phyloP scores from a whole-genome alignment of 2,888 invertebrate genomes.

The Osedax frankpressi region DNA sequence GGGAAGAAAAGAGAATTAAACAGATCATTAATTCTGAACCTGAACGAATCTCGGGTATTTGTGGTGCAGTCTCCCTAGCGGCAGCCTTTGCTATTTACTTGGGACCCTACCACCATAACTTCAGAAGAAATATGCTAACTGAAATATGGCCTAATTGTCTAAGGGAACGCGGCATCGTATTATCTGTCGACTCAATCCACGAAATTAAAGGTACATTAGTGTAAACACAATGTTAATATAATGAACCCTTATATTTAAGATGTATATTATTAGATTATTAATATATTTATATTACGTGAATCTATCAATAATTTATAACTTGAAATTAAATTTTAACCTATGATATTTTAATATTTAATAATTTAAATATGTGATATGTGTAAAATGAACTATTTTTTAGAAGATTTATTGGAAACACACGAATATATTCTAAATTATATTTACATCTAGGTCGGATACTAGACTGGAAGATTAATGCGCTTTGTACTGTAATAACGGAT shows the following conservation, averaged over 20 bases:
- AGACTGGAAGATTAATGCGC: conserved; percentile 40
- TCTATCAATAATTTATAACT: too few species aligned
- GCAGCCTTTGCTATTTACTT: conserved; percentile 42
- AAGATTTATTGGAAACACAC: too few species aligned
- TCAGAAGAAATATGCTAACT: conserved; percentile 42
- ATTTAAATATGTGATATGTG: too few species aligned
- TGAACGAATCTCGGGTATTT: conserved; percentile 34
- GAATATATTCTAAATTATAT: too few species aligned
- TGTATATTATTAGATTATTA: too few species aligned
- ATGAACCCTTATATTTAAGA: too few species aligned
- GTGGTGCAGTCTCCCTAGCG: conserved; percentile 42
- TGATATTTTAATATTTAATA: too few species aligned
- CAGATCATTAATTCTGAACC: conserved; percentile 35
- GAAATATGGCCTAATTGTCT: conserved; percentile 45
- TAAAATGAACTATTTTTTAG: too few species aligned
- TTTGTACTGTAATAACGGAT: conserved; percentile 32
- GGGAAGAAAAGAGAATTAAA: conserved; percentile 34
- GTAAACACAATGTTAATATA: too few species aligned
- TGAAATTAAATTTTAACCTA: too few species aligned
- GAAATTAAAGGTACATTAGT: conserved; percentile 36
- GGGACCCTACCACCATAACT: conserved; percentile 43
- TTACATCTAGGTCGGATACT: conserved; percentile 44
- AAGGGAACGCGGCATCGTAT: conserved; percentile 41
- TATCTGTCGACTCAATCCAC: conserved; percentile 43
- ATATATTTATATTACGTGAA: too few species aligned